A percentile compares a stretch with the other conserved stretches of the same genome.
Conservation (phyloP, 1,140 invertebrate genomes). For the Pseudomyrmex flavicornis region DNA sequence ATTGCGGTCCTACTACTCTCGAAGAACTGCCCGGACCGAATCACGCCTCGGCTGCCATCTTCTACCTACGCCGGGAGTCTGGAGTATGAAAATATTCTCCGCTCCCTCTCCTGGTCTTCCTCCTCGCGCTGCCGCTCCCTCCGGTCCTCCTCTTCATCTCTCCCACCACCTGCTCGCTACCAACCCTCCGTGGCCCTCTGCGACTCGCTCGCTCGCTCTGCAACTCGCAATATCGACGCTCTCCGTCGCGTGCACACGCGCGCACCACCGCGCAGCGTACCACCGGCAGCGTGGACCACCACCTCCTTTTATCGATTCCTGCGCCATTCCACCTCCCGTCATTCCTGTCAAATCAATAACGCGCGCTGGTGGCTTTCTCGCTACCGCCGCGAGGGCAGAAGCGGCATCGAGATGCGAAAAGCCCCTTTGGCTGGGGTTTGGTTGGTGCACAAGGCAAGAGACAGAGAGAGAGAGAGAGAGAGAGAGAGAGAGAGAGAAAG, state of each 20-base stretch:
- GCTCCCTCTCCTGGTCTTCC: conserved; percentile 66
- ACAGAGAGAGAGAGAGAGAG: conserved; percentile 26
- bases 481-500: conserved; percentile 35
- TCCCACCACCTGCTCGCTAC: conserved; percentile 65
- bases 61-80: conserved; percentile 83
- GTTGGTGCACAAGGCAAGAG: conserved; percentile 13
- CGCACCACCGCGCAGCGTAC: conserved; percentile 56
- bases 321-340: conserved; percentile 82
- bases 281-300: conserved; percentile 78
- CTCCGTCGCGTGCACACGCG: conserved; percentile 26
- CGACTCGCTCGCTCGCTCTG: conserved; percentile 57
- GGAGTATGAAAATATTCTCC: conserved; percentile 84
- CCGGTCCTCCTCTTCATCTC: conserved; percentile 48
- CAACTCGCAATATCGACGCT: not conserved
- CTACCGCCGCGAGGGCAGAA: conserved; percentile 51
- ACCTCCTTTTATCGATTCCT: conserved; percentile 85
- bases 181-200: conserved; percentile 15
- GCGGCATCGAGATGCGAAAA: conserved; percentile 65
- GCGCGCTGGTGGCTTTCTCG: conserved; percentile 58
- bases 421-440: conserved; percentile 37
- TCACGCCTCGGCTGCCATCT: conserved; percentile 84
- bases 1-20: conserved; percentile 72
- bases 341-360: conserved; percentile 84
- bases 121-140: conserved; percentile 56
- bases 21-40: conserved; percentile 77